These are phyloP conservation scores for Empidonax traillii DNA, from an alignment of 2,113 vertebrate species.

Conservation along the genomic window DNA sequence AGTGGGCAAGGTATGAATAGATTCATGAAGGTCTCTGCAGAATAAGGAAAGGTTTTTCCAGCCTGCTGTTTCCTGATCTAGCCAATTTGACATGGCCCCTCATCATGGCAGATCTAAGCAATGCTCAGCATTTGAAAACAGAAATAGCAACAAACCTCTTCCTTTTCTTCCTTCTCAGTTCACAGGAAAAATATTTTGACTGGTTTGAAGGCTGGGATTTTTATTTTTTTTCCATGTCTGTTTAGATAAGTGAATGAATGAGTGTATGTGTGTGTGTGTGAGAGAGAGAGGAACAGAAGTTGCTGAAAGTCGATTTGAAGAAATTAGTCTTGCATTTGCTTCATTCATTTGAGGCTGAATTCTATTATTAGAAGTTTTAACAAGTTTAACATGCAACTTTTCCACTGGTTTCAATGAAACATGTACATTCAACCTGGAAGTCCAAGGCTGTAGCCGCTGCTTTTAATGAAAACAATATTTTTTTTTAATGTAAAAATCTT, in stretches of 20 bases:
- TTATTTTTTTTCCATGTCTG: background rate
- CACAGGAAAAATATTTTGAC: conserved; percentile 55
- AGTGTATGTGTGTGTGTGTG: background rate
- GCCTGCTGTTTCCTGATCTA: conserved; percentile 15
- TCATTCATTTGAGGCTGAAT: background rate
- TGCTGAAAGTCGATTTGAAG: background rate
- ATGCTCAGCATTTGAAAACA: background rate
- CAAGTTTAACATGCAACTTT: background rate
- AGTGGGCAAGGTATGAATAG: background rate
- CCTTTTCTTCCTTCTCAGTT: conserved; percentile 45
- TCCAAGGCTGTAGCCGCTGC: background rate
- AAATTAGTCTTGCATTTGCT: conserved; percentile 2
- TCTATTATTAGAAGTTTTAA: background rate
- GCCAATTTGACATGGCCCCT: background rate
- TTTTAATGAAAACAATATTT: background rate
- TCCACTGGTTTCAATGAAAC: background rate
- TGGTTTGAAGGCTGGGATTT: conserved; percentile 29
- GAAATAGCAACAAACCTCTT: conserved; percentile 47
- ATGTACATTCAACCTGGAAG: background rate
- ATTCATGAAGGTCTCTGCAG: background rate
- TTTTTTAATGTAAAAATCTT: background rate
- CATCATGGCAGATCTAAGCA: background rate
- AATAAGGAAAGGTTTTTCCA: conserved; percentile 1
- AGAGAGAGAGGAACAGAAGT: background rate
- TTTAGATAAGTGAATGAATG: conserved; percentile 34